Evolutionary conservation across 2,888 invertebrate species (phyloP).

Genomic region (Clanis bilineata): DNA sequence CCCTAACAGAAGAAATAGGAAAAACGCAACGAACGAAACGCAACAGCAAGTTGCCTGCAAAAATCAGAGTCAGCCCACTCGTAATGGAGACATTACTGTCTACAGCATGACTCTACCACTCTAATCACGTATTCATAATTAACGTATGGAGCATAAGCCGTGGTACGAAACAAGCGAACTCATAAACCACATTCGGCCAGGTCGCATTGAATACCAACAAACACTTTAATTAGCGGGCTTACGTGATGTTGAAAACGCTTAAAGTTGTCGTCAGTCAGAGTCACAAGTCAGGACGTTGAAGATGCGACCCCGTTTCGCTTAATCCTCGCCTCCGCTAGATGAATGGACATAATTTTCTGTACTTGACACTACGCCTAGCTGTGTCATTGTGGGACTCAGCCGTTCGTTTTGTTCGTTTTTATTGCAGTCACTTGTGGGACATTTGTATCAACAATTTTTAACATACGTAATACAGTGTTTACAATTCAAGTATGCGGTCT

Average conservation of each 20-base stretch:
- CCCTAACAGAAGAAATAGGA: too few species aligned
- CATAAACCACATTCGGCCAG: conserved; percentile 11
- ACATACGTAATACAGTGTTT: conserved; percentile 12
- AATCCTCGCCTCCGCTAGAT: conserved; percentile 69
- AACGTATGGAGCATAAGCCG: not conserved
- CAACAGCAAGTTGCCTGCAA: too few species aligned
- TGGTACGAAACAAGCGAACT: not conserved
- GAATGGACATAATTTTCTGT: conserved; percentile 81
- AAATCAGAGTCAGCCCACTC: too few species aligned
- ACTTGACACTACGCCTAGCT: conserved; percentile 74
- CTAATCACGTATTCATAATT: conserved; percentile 4
- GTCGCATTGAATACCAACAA: conserved; percentile 31
- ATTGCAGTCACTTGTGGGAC: conserved; percentile 57
- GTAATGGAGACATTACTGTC: too few species aligned
- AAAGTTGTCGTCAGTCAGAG: conserved; percentile 56
- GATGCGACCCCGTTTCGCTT: conserved; percentile 73
- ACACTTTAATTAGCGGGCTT: conserved; percentile 54
- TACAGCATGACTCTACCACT: too few species aligned
- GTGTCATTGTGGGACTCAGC: conserved; percentile 66
- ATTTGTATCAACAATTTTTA: conserved; percentile 9
- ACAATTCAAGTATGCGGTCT: conserved; percentile 2
- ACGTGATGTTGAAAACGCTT: conserved; percentile 50
- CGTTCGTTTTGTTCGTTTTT: conserved; percentile 67
- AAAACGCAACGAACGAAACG: too few species aligned
- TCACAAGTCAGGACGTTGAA: conserved; percentile 58